phyloP scores from a whole-genome alignment of 2,888 invertebrate genomes.

The Nysson spinosus region DNA sequence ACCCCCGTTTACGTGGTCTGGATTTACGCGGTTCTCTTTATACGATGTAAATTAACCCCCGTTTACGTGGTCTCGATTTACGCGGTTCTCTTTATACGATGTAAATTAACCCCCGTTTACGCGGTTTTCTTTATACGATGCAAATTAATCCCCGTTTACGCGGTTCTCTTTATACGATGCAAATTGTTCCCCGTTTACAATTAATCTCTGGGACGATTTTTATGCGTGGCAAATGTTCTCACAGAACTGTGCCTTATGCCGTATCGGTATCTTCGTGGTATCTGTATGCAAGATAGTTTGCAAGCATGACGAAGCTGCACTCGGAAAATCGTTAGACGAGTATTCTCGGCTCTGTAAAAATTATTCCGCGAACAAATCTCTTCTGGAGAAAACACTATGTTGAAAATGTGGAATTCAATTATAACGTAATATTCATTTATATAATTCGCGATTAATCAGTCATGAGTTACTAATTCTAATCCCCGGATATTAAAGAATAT shows the following conservation, averaged over 20 bases:
- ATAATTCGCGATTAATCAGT: not conserved
- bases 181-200: too few species aligned
- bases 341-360: constrained; percentile 60
- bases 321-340: constrained; percentile 66
- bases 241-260: constrained; percentile 12
- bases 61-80: too few species aligned
- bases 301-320: constrained; percentile 70
- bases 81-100: too few species aligned
- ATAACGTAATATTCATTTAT: not conserved
- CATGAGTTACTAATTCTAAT: too few species aligned
- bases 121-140: too few species aligned
- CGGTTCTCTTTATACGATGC: too few species aligned
- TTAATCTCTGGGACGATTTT: not conserved
- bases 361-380: constrained; percentile 19
- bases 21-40: too few species aligned
- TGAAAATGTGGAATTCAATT: not conserved
- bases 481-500: too few species aligned
- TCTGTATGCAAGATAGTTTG: constrained; percentile 63
- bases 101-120: too few species aligned
- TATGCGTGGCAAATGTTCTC: not conserved
- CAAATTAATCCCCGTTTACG: too few species aligned
- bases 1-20: too few species aligned
- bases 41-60: too few species aligned
- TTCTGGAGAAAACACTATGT: not conserved
- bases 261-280: constrained; percentile 20